A percentile compares a stretch with the other conserved stretches of the same genome.
These are phyloP conservation scores for Urocyon cinereoargenteus DNA, from an alignment of 2,797 vertebrate species.

Conservation along the genomic window DNA sequence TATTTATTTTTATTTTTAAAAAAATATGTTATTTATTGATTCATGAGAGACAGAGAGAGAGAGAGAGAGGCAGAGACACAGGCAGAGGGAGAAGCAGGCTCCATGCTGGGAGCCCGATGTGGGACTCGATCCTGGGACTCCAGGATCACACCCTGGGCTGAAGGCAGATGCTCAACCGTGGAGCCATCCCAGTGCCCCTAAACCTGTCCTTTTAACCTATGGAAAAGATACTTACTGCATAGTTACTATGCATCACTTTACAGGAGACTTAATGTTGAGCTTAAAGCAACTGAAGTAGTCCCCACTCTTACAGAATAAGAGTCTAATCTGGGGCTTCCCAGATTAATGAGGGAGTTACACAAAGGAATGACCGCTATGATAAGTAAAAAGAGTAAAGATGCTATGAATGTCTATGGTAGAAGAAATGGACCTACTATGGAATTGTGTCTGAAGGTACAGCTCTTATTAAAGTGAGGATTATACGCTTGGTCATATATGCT, in stretches of 20 bases:
- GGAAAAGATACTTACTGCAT: not conserved
- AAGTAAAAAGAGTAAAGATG: not conserved
- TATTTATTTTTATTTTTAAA: too few relatives aligned
- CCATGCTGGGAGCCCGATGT: too few relatives aligned
- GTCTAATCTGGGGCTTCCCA: too few relatives aligned
- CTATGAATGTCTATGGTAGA: not conserved
- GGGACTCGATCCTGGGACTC: too few relatives aligned
- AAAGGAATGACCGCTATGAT: not conserved
- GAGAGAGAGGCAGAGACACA: too few relatives aligned
- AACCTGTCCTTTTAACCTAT: not conserved
- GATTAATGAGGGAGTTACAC: not conserved
- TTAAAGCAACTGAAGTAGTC: not conserved
- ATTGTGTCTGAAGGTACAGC: not conserved
- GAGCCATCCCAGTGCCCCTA: too few relatives aligned
- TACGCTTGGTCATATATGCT: not conserved
- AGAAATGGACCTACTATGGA: not conserved
- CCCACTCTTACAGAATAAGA: not conserved
- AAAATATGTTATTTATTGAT: too few relatives aligned
- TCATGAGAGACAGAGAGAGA: too few relatives aligned
- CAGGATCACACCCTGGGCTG: too few relatives aligned
- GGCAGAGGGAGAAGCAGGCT: too few relatives aligned
- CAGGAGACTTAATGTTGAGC: not conserved
- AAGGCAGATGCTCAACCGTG: too few relatives aligned
- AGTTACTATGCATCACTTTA: not conserved
- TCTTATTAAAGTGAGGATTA: not conserved